These are phyloP conservation scores for Dufourea novaeangliae DNA, from an alignment of 1,140 invertebrate genomes.

Conservation along the genomic window DNA sequence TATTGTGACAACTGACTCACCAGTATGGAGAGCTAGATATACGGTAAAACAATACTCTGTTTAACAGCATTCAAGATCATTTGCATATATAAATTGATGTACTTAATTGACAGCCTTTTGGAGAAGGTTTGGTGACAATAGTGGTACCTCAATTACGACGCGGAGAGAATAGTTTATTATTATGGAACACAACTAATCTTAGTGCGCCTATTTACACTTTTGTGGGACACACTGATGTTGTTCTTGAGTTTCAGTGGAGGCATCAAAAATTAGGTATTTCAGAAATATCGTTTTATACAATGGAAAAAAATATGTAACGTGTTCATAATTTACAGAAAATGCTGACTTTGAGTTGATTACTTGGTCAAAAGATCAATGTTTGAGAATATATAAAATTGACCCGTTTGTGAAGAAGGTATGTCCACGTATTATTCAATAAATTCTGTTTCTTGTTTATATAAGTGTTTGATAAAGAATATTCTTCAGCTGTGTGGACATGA, in stretches of 20 bases:
- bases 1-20: constrained; percentile 91
- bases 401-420: constrained; percentile 88
- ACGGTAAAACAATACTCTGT: constrained; percentile 83
- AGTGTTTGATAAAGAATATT: constrained; percentile 11
- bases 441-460: not conserved
- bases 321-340: constrained; percentile 78
- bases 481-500: constrained; percentile 77
- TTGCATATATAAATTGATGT: not conserved
- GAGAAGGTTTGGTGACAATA: constrained; percentile 94
- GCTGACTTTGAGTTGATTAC: constrained; percentile 94
- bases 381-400: constrained; percentile 95
- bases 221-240: constrained; percentile 95
- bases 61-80: not conserved
- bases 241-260: constrained; percentile 97
- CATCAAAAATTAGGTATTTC: constrained; percentile 82
- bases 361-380: constrained; percentile 96
- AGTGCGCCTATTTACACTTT: constrained; percentile 91
- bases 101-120: constrained; percentile 88
- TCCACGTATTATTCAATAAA: constrained; percentile 7
- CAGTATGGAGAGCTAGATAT: constrained; percentile 96
- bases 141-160: constrained; percentile 90
- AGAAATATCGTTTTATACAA: not conserved
- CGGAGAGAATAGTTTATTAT: constrained; percentile 90
- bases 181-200: constrained; percentile 90
- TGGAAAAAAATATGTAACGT: constrained; percentile 22